Evolutionary conservation across 2,797 vertebrate species (phyloP).

Genomic region (Perodicticus potto): DNA sequence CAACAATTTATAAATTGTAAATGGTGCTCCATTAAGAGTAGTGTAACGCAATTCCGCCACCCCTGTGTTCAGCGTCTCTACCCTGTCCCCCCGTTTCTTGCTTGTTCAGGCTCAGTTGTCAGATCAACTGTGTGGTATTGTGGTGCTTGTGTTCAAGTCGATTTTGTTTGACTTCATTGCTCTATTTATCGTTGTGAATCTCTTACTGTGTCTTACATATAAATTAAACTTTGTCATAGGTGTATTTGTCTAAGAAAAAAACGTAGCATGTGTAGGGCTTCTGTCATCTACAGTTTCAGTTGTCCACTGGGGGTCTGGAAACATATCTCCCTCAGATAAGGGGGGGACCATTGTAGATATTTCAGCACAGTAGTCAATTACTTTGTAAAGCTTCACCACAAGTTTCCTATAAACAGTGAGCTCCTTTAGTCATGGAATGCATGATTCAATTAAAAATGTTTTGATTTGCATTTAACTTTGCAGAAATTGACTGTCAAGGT

Average conservation of each 20-base stretch:
- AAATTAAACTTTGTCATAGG: neutral
- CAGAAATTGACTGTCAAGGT: constrained; percentile 82
- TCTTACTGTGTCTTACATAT: neutral
- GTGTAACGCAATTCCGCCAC: neutral
- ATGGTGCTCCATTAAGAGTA: neutral
- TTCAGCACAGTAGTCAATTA: constrained; percentile 56
- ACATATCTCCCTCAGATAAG: neutral
- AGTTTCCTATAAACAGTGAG: constrained; percentile 59
- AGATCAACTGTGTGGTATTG: neutral
- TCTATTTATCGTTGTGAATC: neutral
- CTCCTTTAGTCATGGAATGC: constrained; percentile 69
- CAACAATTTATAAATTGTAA: neutral
- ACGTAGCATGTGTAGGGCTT: neutral
- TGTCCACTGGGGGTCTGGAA: neutral
- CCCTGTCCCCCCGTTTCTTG: no score
- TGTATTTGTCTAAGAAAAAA: neutral
- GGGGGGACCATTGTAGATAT: neutral
- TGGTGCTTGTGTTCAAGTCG: neutral
- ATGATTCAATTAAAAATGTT: constrained; percentile 84
- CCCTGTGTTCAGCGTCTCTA: neutral
- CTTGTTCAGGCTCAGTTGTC: neutral
- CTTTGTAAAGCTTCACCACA: constrained; percentile 57
- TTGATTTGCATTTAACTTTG: constrained; percentile 81
- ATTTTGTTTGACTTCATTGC: neutral
- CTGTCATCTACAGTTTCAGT: neutral